phyloP scores from a whole-genome alignment of 2,797 vertebrate species.

The Peromyscus attwateri region DNA sequence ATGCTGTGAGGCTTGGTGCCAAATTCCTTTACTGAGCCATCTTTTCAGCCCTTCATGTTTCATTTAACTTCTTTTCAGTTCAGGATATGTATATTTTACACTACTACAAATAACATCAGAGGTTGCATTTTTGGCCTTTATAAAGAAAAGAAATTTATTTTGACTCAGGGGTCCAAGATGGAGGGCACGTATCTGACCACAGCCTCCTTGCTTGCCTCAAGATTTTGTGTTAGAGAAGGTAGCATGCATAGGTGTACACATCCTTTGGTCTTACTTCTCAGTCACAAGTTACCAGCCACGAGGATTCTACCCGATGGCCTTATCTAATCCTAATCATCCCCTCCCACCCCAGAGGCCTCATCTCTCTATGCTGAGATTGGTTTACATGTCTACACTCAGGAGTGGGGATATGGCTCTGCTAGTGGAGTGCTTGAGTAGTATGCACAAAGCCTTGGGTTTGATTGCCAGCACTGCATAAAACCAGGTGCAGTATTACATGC shows the following conservation, averaged over 20 bases:
- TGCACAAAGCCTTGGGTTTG: background rate
- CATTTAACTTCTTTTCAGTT: background rate
- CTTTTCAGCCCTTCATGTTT: background rate
- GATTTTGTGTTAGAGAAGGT: background rate
- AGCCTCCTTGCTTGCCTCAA: background rate
- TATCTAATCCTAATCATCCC: background rate
- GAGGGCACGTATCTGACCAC: background rate
- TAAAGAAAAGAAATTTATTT: background rate
- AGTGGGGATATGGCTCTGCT: background rate
- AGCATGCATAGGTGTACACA: no score
- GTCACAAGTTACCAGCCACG: background rate
- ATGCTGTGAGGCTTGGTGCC: background rate
- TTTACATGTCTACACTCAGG: background rate
- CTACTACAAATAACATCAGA: background rate
- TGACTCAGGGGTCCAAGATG: background rate
- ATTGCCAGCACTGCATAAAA: background rate
- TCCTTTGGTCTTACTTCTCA: background rate
- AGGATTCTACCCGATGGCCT: background rate
- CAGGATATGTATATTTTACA: background rate
- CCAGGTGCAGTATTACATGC: no score
- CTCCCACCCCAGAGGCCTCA: background rate
- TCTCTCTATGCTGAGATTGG: background rate
- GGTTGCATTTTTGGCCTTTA: background rate
- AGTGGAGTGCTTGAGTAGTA: background rate
- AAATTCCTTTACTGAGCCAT: background rate